A percentile compares a stretch with the other conserved stretches of the same genome.
phyloP scores from a whole-genome alignment of 2,888 invertebrate genomes.

The Graphium colonna region DNA sequence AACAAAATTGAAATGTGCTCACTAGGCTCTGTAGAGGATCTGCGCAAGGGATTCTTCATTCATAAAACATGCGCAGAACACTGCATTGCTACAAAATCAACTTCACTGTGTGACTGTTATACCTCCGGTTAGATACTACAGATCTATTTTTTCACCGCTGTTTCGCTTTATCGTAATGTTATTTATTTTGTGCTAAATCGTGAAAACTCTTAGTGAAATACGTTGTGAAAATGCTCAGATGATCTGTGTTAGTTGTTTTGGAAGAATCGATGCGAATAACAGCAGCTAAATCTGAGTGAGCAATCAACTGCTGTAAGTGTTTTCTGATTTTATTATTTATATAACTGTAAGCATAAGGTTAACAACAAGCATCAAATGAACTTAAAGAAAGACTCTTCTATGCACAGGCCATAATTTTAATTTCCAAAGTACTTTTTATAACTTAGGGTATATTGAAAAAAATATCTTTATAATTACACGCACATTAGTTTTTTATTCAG shows the following conservation, averaged over 20 bases:
- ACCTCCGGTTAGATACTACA: constrained; percentile 49
- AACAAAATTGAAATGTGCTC: constrained; percentile 57
- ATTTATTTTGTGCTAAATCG: constrained; percentile 36
- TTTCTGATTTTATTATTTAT: not conserved
- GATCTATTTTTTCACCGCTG: constrained; percentile 48
- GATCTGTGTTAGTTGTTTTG: constrained; percentile 30
- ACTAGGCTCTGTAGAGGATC: constrained; percentile 42
- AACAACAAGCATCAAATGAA: too few species aligned
- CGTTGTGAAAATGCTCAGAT: constrained; percentile 47
- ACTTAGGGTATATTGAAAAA: too few species aligned
- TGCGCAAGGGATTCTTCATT: constrained; percentile 62
- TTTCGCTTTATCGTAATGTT: constrained; percentile 43
- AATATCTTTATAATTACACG: too few species aligned
- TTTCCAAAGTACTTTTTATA: too few species aligned
- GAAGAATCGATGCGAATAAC: not conserved
- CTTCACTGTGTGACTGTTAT: constrained; percentile 58
- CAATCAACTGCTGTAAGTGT: not conserved
- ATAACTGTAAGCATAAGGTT: too few species aligned
- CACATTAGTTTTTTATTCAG: too few species aligned
- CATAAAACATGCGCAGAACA: constrained; percentile 70
- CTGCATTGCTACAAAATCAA: constrained; percentile 75
- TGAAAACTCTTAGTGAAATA: constrained; percentile 33
- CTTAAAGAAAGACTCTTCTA: too few species aligned
- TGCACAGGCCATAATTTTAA: too few species aligned
- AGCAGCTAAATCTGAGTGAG: not conserved